phyloP scores from a whole-genome alignment of 2,797 vertebrate genomes.

The Enoplosus armatus region DNA sequence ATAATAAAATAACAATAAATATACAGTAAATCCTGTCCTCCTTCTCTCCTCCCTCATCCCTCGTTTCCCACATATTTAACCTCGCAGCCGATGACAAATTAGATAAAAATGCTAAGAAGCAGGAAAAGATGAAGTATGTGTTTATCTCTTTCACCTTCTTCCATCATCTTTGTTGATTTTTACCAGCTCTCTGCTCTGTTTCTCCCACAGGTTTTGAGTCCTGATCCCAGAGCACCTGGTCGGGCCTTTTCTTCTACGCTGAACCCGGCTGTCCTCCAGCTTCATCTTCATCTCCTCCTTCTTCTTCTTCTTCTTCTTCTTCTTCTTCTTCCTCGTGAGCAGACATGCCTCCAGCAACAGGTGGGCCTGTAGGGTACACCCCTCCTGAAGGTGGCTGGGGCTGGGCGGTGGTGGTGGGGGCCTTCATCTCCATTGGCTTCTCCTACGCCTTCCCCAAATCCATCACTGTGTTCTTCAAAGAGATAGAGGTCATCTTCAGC shows the following conservation, averaged over 20 bases:
- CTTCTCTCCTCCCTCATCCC: not conserved
- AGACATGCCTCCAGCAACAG: conserved; percentile 88
- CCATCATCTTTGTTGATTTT: not conserved
- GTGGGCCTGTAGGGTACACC: conserved; percentile 90
- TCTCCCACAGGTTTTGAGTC: conserved; percentile 42
- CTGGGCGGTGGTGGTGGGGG: conserved; percentile 93
- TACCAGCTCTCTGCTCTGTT: conserved; percentile 1
- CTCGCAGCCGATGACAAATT: not conserved
- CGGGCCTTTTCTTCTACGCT: not conserved
- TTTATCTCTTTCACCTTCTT: not conserved
- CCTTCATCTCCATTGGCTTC: conserved; percentile 98
- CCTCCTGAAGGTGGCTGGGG: conserved; percentile 98
- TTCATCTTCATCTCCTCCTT: not conserved
- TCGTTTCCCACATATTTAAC: conserved; percentile 1
- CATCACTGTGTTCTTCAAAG: conserved; percentile 98
- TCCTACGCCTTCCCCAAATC: conserved; percentile 98
- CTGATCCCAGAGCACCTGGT: conserved; percentile 7
- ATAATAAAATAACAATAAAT: not conserved
- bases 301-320: not conserved
- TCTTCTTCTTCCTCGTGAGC: conserved; percentile 13
- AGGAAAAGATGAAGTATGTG: not conserved
- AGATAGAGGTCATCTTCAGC: conserved; percentile 93
- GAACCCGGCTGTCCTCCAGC: conserved; percentile 4
- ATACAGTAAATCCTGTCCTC: conserved; percentile 1
- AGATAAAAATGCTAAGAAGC: not conserved